Conservation (phyloP, 2,113 vertebrate genomes). For the Strix aluco region DNA sequence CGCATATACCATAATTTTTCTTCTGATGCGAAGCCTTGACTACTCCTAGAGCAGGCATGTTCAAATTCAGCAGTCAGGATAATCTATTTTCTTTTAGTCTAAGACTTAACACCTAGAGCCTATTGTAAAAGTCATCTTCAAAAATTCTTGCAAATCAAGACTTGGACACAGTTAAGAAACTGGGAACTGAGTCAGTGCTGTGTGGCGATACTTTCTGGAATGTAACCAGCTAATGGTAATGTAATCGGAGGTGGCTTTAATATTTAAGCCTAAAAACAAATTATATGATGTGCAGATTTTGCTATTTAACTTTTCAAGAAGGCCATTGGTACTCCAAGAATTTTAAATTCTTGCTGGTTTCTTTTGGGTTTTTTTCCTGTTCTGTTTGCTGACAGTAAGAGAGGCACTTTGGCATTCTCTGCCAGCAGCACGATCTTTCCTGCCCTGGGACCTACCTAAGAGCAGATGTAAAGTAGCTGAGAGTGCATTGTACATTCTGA, state of each 20-base stretch:
- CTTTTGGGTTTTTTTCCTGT: background rate
- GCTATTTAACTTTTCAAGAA: background rate
- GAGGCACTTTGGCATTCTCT: background rate
- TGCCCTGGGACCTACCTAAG: background rate
- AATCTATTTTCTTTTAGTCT: background rate
- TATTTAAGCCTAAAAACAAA: background rate
- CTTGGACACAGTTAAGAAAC: background rate
- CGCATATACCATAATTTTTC: background rate
- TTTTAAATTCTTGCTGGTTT: background rate
- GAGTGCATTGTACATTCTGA: background rate
- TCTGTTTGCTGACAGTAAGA: background rate
- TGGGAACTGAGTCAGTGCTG: background rate
- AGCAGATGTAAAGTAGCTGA: background rate
- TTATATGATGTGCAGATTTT: background rate
- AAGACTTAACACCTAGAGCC: background rate
- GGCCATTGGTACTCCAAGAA: background rate
- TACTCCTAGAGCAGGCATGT: background rate
- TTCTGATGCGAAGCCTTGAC: background rate
- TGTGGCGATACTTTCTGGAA: background rate
- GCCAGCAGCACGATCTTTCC: rapidly evolving
- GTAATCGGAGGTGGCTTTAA: background rate
- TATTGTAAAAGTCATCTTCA: background rate
- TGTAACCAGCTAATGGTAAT: background rate
- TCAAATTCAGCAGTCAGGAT: background rate
- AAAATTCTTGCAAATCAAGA: background rate